Conservation (phyloP, 2,888 invertebrate genomes). For the Chloromyia formosa region DNA sequence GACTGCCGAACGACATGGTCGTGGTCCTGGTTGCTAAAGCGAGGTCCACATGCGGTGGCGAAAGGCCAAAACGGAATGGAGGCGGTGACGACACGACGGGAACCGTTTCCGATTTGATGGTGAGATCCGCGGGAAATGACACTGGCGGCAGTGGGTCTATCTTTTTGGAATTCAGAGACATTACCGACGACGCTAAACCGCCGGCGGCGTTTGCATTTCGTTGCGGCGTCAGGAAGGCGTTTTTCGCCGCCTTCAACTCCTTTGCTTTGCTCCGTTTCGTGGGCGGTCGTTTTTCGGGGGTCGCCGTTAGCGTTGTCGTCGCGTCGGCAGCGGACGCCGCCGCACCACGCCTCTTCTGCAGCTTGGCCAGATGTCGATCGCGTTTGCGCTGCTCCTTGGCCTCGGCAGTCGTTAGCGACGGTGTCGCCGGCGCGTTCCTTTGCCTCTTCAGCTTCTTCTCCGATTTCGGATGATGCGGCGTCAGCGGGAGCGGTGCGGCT, state of each 20-base stretch:
- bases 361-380: conserved; percentile 15
- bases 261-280: not conserved
- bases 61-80: not conserved
- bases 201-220: too few relatives aligned
- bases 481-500: not conserved
- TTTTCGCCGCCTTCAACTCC: not conserved
- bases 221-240: not conserved
- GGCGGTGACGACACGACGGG: too few relatives aligned
- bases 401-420: not conserved
- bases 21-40: too few relatives aligned
- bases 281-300: not conserved
- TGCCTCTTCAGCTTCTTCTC: conserved; percentile 22
- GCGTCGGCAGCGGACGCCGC: too few relatives aligned
- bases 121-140: conserved; percentile 20
- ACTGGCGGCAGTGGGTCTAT: not conserved
- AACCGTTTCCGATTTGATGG: conserved; percentile 14
- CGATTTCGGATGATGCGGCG: not conserved
- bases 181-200: not conserved
- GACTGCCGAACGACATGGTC: not conserved
- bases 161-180: not conserved
- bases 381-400: conserved; percentile 24
- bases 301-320: not conserved
- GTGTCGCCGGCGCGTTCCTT: not conserved
- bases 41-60: not conserved
- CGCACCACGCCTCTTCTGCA: conserved; percentile 11